phyloP scores from a whole-genome alignment of 2,797 vertebrate genomes.

The Leptatherina wallacei region DNA sequence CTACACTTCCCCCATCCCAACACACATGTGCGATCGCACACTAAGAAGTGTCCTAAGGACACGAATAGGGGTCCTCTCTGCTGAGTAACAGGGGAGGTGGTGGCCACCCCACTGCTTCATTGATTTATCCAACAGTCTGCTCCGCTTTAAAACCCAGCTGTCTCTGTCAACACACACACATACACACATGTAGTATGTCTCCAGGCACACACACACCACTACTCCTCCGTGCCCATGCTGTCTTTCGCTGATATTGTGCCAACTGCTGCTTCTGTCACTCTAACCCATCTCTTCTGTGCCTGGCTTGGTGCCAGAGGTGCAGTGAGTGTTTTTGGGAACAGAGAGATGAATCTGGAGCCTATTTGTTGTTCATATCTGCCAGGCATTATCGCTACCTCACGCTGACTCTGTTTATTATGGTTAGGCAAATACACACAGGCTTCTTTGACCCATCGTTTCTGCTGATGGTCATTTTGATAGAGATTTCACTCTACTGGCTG shows the following conservation, averaged over 20 bases:
- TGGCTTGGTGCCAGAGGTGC: conserved; percentile 58
- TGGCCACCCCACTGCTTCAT: conserved; percentile 71
- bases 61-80: conserved; percentile 67
- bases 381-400: conserved; percentile 47
- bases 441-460: conserved; percentile 56
- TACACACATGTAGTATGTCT: conserved; percentile 28
- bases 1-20: conserved; percentile 12
- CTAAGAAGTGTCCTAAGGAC: conserved; percentile 55
- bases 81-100: conserved; percentile 69
- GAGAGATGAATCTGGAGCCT: conserved; percentile 47
- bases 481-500: conserved; percentile 24
- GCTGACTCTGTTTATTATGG: conserved; percentile 60
- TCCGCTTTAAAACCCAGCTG: conserved; percentile 76
- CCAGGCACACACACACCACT: conserved; percentile 31
- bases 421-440: conserved; percentile 38
- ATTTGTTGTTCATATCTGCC: conserved; percentile 63
- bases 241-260: conserved; percentile 54
- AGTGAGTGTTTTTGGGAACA: conserved; percentile 28
- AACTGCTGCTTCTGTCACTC: conserved; percentile 67
- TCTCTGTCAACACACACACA: conserved; percentile 67
- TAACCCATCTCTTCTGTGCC: conserved; percentile 39
- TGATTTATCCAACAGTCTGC: conserved; percentile 76
- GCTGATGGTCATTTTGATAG: conserved; percentile 33
- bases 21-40: conserved; percentile 36
- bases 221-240: conserved; percentile 31